These are phyloP conservation scores for Nebria brevicollis DNA, from an alignment of 2,888 invertebrate species.

Conservation along the genomic window DNA sequence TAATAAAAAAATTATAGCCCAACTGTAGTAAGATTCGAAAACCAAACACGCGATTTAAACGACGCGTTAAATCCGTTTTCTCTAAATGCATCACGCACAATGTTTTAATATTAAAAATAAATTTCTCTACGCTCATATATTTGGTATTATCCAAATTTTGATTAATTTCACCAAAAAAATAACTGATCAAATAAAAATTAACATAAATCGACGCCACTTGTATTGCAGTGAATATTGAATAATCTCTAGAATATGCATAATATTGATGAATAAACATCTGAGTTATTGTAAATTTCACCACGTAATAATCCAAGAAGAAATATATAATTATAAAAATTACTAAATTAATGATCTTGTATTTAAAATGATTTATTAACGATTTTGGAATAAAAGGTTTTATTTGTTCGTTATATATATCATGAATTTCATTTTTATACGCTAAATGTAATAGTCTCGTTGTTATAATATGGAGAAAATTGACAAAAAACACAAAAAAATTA, in stretches of 20 bases:
- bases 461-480: not conserved
- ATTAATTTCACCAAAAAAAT: not conserved
- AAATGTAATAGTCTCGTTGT: not conserved
- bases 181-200: not conserved
- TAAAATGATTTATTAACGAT: not conserved
- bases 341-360: not conserved
- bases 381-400: not conserved
- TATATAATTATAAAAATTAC: not conserved
- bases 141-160: not conserved
- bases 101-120: not conserved
- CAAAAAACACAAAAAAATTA: not conserved
- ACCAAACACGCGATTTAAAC: not conserved
- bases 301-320: not conserved
- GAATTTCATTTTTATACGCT: not conserved
- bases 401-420: not conserved
- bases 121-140: not conserved
- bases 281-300: not conserved
- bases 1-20: not conserved
- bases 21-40: not conserved
- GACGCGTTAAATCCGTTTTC: not conserved
- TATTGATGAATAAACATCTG: not conserved
- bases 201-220: not conserved
- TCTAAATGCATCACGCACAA: not conserved
- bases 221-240: not conserved
- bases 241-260: not conserved